Evolutionary conservation across 2,888 invertebrate genomes (phyloP).

Genomic region (Amblyjoppa proteus): DNA sequence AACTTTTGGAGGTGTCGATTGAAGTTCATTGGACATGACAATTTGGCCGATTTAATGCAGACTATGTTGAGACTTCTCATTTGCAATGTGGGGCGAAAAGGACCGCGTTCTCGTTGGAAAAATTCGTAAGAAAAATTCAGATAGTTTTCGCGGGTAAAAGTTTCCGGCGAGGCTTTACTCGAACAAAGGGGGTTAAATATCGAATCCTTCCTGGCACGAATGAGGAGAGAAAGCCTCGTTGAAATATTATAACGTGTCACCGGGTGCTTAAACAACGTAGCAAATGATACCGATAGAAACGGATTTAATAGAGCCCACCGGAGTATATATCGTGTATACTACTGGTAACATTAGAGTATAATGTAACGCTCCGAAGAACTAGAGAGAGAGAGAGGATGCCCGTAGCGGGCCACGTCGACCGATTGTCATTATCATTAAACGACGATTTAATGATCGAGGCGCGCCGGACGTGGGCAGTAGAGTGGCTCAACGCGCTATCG

Average conservation of each 20-base stretch:
- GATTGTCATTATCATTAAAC: conserved; percentile 80
- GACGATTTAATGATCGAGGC: conserved; percentile 81
- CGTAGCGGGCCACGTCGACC: conserved; percentile 67
- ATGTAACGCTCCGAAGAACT: conserved; percentile 64
- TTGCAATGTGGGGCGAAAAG: too few species aligned
- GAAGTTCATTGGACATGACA: too few species aligned
- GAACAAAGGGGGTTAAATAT: conserved; percentile 5
- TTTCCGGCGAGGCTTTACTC: too few species aligned
- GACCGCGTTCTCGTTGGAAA: too few species aligned
- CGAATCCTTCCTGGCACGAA: conserved; percentile 5
- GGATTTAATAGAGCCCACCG: conserved; percentile 63
- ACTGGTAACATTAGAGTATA: conserved; percentile 63
- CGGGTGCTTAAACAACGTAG: conserved; percentile 63
- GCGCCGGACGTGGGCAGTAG: conserved; percentile 80
- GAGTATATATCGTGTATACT: conserved; percentile 25
- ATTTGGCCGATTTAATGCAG: too few species aligned
- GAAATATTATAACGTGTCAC: conserved; percentile 57
- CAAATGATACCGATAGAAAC: conserved; percentile 67
- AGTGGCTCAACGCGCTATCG: conserved; percentile 36
- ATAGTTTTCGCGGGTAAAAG: not conserved
- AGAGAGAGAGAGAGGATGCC: conserved; percentile 63
- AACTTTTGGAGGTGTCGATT: too few species aligned
- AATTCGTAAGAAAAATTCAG: not conserved
- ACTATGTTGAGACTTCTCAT: too few species aligned
- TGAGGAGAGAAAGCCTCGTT: conserved; percentile 34